Evolutionary conservation across 37 sponge, comb jelly and placozoan genomes (phyloP).

Genomic region (Ianthella basta): DNA sequence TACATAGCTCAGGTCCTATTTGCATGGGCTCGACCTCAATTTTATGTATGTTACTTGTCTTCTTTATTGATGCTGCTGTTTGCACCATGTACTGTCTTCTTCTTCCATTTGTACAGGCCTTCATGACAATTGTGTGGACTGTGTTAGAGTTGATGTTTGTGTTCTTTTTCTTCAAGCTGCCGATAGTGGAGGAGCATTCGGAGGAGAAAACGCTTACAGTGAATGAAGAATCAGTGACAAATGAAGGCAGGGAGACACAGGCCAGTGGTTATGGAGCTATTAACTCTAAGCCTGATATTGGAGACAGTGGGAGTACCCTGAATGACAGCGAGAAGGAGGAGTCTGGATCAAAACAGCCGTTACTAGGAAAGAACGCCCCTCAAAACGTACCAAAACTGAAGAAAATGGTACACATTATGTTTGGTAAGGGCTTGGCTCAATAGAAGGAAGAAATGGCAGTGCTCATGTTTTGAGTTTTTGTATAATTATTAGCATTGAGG

Average conservation of each 20-base stretch:
- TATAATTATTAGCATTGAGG: too few relatives aligned
- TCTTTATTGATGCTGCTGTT: too few relatives aligned
- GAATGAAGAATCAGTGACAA: not conserved
- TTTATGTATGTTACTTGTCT: too few relatives aligned
- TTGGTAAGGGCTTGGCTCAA: too few relatives aligned
- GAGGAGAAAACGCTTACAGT: not conserved
- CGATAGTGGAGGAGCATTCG: slow-evolving; percentile 35
- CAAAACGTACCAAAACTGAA: not conserved
- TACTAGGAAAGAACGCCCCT: not conserved
- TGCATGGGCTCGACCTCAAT: too few relatives aligned
- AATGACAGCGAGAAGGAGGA: not conserved
- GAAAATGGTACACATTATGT: not conserved
- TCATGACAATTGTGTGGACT: slow-evolving; percentile 75
- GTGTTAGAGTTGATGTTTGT: slow-evolving; percentile 67
- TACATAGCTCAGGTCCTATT: too few relatives aligned
- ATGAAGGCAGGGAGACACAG: not conserved
- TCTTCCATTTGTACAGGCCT: slow-evolving; percentile 33
- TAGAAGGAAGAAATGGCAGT: too few relatives aligned
- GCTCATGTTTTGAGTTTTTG: too few relatives aligned
- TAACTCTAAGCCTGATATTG: not conserved
- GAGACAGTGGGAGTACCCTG: not conserved
- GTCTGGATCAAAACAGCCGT: not conserved
- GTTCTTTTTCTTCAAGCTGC: slow-evolving; percentile 64
- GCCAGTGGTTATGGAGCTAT: not conserved
- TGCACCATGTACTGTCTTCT: not conserved